Evolutionary conservation across 2,888 invertebrate species (phyloP).

Genomic region (Cerceris rybyensis): DNA sequence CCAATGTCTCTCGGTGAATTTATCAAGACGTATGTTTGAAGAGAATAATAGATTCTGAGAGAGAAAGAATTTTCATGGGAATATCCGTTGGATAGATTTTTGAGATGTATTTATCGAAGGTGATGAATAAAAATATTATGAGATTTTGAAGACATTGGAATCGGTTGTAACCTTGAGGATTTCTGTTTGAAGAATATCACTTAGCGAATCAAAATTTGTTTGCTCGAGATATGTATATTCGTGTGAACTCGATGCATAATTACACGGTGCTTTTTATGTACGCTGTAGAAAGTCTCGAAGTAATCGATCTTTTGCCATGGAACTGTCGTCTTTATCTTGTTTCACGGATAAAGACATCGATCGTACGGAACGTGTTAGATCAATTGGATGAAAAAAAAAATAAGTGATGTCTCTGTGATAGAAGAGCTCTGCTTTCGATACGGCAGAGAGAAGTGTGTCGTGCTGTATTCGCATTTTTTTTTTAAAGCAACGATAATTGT

Average conservation of each 20-base stretch:
- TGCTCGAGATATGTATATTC: slow-evolving; percentile 43
- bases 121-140: background rate
- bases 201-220: slow-evolving; percentile 30
- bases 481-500: background rate
- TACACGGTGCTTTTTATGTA: slow-evolving; percentile 58
- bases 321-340: slow-evolving; percentile 34
- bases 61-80: too few species aligned
- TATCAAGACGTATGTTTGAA: background rate
- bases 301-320: slow-evolving; percentile 45
- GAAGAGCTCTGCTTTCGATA: background rate
- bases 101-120: background rate
- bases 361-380: slow-evolving; percentile 31
- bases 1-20: background rate
- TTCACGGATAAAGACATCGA: slow-evolving; percentile 21
- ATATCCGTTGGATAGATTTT: background rate
- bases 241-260: slow-evolving; percentile 53
- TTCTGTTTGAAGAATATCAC: slow-evolving; percentile 8
- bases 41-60: too few species aligned
- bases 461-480: background rate
- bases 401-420: background rate
- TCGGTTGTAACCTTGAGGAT: slow-evolving; percentile 11
- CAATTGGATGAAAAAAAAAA: slow-evolving; percentile 10
- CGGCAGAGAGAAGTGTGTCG: background rate
- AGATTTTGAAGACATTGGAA: background rate
- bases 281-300: slow-evolving; percentile 53